Evolutionary conservation across 2,113 vertebrate genomes (phyloP).

Genomic region (Euleptes europaea): DNA sequence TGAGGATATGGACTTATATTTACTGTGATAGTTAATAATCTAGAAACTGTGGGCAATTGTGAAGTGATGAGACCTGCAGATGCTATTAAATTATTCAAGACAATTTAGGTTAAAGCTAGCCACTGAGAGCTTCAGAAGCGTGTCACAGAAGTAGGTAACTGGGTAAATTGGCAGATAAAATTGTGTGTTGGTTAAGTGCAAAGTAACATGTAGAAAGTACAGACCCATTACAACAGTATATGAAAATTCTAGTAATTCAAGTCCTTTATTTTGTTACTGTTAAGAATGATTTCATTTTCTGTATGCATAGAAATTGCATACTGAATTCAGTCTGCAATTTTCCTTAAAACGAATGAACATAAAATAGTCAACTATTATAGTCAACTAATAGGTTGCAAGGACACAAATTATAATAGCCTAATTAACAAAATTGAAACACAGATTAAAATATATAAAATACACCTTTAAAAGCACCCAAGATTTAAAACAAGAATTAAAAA

Average conservation of each 20-base stretch:
- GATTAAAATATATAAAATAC: too few relatives aligned
- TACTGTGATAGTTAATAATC: constrained; percentile 6
- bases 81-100: constrained; percentile 24
- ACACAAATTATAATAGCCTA: too few relatives aligned
- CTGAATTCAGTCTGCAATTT: background rate
- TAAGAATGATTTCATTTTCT: background rate
- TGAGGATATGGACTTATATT: background rate
- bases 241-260: background rate
- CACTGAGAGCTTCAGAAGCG: background rate
- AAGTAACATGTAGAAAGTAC: background rate
- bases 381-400: too few relatives aligned
- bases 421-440: too few relatives aligned
- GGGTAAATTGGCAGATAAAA: background rate
- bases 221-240: background rate
- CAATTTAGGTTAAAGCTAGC: constrained; percentile 22
- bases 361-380: too few relatives aligned
- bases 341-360: background rate
- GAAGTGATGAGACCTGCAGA: constrained; percentile 7
- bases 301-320: background rate
- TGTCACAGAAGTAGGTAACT: background rate
- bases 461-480: too few relatives aligned
- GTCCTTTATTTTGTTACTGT: background rate
- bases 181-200: background rate
- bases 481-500: too few relatives aligned
- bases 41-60: constrained; percentile 16